These are phyloP conservation scores for Montipora efflorescens DNA, from an alignment of 64 coral and sea anemone genomes.

Conservation along the genomic window DNA sequence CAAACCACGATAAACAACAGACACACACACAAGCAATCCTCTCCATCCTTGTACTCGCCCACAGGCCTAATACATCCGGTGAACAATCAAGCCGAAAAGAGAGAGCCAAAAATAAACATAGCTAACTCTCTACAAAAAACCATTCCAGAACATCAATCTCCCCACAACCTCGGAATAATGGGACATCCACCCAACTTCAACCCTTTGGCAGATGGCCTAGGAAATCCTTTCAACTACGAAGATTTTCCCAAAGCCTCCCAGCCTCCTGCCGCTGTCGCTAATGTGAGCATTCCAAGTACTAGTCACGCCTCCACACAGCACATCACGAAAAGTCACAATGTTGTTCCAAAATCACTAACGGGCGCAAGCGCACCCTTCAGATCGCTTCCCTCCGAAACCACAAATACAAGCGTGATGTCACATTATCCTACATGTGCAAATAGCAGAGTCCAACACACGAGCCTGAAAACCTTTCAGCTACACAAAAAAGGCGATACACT, in stretches of 20 bases:
- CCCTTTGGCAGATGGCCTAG: background rate
- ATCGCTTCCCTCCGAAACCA: background rate
- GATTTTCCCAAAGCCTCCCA: background rate
- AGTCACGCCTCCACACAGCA: background rate
- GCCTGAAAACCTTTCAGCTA: background rate
- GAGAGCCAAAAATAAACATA: conserved; percentile 7
- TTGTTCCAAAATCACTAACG: background rate
- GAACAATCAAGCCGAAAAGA: background rate
- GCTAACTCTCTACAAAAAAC: background rate
- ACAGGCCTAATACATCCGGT: background rate
- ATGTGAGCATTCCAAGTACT: background rate
- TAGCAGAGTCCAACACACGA: background rate
- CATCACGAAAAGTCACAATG: background rate
- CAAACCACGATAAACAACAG: background rate
- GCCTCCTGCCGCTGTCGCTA: background rate
- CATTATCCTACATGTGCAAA: background rate
- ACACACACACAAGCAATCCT: background rate
- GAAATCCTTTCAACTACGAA: background rate
- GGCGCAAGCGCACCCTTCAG: background rate
- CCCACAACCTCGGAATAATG: background rate
- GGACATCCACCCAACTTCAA: background rate
- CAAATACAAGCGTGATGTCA: background rate
- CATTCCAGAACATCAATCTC: background rate
- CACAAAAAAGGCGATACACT: no score
- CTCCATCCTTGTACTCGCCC: background rate